These are phyloP conservation scores for Phainopepla nitens DNA, from an alignment of 2,113 vertebrate species.

Conservation along the genomic window DNA sequence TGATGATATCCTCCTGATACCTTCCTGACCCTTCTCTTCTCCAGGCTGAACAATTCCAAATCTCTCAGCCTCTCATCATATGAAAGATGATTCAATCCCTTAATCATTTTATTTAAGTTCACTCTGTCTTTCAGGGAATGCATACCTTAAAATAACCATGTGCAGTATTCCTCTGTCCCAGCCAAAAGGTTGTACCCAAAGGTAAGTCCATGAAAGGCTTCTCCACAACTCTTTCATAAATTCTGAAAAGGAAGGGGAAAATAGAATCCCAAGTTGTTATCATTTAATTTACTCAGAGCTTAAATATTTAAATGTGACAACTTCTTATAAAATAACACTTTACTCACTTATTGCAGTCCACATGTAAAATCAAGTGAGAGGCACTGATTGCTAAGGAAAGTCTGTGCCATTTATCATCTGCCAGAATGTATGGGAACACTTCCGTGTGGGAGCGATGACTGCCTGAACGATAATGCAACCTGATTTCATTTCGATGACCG, in stretches of 20 bases:
- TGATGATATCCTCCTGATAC: accelerated
- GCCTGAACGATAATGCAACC: slow-evolving; percentile 90
- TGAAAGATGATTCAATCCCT: background rate
- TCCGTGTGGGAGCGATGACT: slow-evolving; percentile 88
- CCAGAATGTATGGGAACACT: slow-evolving; percentile 94
- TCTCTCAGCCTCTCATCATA: background rate
- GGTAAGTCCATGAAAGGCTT: slow-evolving; percentile 90
- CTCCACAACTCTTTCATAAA: slow-evolving; percentile 95
- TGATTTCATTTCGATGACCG: slow-evolving; percentile 92
- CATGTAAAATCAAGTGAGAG: slow-evolving; percentile 89
- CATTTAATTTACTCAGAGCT: background rate
- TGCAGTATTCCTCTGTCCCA: slow-evolving; percentile 92
- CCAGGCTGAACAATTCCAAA: background rate
- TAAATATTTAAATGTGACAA: background rate
- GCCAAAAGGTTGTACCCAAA: slow-evolving; percentile 87
- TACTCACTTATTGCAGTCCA: slow-evolving; percentile 96
- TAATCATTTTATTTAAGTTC: background rate
- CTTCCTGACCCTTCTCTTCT: background rate
- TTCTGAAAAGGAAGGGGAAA: slow-evolving; percentile 71
- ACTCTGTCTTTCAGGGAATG: background rate
- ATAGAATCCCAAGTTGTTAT: background rate
- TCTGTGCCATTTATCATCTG: slow-evolving; percentile 95
- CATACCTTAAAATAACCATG: slow-evolving; percentile 96
- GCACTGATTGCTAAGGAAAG: slow-evolving; percentile 92
- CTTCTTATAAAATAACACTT: background rate